Evolutionary conservation across 2,888 invertebrate species (phyloP), one percentile per base, ranked within the genome.

Genomic region (Cephus nigrinus): DNA sequence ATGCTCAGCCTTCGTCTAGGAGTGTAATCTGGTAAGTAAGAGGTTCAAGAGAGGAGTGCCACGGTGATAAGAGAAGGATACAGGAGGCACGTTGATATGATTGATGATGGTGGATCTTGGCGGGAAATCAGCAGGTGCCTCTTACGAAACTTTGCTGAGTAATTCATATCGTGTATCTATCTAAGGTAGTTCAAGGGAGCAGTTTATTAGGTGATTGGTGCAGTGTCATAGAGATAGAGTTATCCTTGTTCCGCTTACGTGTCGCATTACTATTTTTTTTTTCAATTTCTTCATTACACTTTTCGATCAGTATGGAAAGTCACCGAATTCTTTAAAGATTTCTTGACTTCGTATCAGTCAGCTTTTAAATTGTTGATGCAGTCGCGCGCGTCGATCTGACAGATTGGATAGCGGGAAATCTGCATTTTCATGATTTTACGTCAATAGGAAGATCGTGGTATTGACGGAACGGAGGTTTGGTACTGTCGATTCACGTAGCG

Each of bases 111-210:
- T 80, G 79, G 83, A 83, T 84, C 82, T 85, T 81, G 82, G 78
- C 82, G 85, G 87, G 85, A 85, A 88, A 88, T 88, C 87, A 87
- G 87, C 88, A 88, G 88, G 87, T 87, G 88, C 82, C 82, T 82
- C 81, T 76, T 77, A 79, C 78, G 81, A 85, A 83, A 82, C 84
- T 82, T 82, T 81, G 84, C 83, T 82, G 85, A 86, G 87, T 86
- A 88, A 87, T 87, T 88, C 86, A 87, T 88, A 85, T 87, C 82
- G 82, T 85, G 86, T 83, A 81, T 79, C 80, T 81, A 55, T 55
- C 55, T 55, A 55, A 9, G 23, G 23, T 40, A 40, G 40, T 40
- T 40, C 40, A 40, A 40, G 23, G 23, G 40, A 40, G 55, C 23
- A 55, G 55, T 55, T 23, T 55, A 23, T 55, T 23, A 55, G 55